A percentile compares a stretch with the other conserved stretches of the same genome.
Evolutionary conservation across 1,140 invertebrate species (phyloP).

Genomic region (Stenopsyche tienmushanensis): DNA sequence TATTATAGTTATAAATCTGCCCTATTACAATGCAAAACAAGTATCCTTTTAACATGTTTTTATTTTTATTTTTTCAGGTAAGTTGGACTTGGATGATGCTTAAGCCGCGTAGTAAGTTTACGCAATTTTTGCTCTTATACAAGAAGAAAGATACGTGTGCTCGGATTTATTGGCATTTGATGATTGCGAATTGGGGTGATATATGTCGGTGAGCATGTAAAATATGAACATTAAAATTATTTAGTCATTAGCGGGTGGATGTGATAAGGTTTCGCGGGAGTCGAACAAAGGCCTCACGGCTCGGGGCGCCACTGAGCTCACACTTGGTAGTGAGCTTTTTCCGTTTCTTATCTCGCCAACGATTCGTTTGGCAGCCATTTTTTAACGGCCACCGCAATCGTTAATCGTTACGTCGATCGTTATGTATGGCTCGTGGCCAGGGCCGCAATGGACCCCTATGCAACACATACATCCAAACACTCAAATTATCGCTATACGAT

Average conservation of each 20-base stretch:
- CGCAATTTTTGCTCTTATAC: too few species aligned
- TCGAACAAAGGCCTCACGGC: conserved; percentile 28
- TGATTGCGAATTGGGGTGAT: too few species aligned
- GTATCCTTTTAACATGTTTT: too few species aligned
- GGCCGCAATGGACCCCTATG: conserved; percentile 16
- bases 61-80: too few species aligned
- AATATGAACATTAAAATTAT: conserved; percentile 33
- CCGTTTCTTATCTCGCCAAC: conserved; percentile 40
- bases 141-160: too few species aligned
- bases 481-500: too few species aligned
- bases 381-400: conserved; percentile 41
- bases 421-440: conserved; percentile 35
- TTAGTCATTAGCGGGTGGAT: conserved; percentile 21
- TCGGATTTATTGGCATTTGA: too few species aligned
- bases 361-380: conserved; percentile 43
- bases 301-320: background rate
- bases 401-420: conserved; percentile 42
- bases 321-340: conserved; percentile 25
- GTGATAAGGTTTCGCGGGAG: conserved; percentile 17
- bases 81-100: too few species aligned
- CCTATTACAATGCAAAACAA: too few species aligned
- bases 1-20: too few species aligned
- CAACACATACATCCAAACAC: too few species aligned
- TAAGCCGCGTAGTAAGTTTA: too few species aligned
- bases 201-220: conserved; percentile 14